Base-by-base conservation (phyloP, 2,797 vertebrate genomes). In the Sorex maritimensis region DNA sequence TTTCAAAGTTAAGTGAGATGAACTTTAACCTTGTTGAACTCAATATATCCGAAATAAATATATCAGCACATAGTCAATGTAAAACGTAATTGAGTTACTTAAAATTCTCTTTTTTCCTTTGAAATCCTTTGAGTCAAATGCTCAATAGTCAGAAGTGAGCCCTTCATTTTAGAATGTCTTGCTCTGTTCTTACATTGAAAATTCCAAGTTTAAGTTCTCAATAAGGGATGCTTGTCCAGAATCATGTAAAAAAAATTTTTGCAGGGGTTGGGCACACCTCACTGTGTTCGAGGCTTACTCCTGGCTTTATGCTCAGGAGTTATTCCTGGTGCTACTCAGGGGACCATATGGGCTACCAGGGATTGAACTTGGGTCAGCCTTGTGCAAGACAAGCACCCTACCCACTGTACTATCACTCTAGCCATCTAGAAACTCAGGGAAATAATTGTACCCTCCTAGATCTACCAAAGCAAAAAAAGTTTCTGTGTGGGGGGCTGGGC, bases 11-110 rank as follows among this genome's bases (percentile, higher is more conserved):
- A 61, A 19, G 63, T 88, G 6, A 89, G 86, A 71, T 68, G 38
- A 88, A 72, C 74, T 86, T 86, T 84, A 92, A 55, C 44, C 30
- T 86, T 65, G 24, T 46, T 75, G 84, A 80, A n/a, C n/a, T 26
- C 26, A 83, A 3, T 79, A 1, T 86, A 68, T 63, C 34, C 46
- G 49, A 88, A 89, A 19, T 52, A 38, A 44, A 26, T 81, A n/a
- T 26, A 28, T 92, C 61, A 61, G 21, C 38, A 41, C 34, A 5
- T 73, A 86, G 30, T 72, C 28, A 79, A 21, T 73, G 41, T 41
- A 17, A 49, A 75, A 81, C 63, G 5, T 44, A 71, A 49, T 13
- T 72, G 12, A 74, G 23, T 34, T 46, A 28, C 30, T 77, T 93
- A 26, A 79, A 30, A 9, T 46, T 77, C 7, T 77, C 79, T 67